Percentiles rank a stretch among this genome's conserved stretches.
Evolutionary conservation across 2,113 vertebrate species (phyloP).

Genomic region (Reinhardtius hippoglossoides): DNA sequence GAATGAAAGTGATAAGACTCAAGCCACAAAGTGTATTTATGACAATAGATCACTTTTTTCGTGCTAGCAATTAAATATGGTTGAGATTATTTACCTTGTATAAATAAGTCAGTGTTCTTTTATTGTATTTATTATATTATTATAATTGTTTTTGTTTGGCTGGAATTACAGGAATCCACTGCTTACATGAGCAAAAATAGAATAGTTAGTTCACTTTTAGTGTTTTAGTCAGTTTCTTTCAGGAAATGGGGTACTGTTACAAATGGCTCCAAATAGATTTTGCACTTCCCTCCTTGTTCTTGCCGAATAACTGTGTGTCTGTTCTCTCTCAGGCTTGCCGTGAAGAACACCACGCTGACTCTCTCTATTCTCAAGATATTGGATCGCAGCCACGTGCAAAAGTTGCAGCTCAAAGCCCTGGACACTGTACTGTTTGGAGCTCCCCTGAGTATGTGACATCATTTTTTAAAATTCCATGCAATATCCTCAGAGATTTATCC

Average conservation of each 20-base stretch:
- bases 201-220: no score
- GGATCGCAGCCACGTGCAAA: constrained; percentile 95
- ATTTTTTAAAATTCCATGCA: background rate
- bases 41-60: no score
- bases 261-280: constrained; percentile 16
- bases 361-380: constrained; percentile 92
- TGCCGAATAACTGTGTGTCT: constrained; percentile 38
- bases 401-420: constrained; percentile 94
- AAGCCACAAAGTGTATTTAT: no score
- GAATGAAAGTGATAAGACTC: no score
- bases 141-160: background rate
- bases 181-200: background rate
- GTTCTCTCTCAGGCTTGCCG: constrained; percentile 85
- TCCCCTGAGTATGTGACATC: constrained; percentile 87
- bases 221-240: background rate
- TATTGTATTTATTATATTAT: no score
- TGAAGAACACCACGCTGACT: constrained; percentile 92
- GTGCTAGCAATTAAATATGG: no score
- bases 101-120: no score
- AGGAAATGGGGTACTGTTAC: constrained; percentile 1
- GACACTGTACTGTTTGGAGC: constrained; percentile 97
- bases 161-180: background rate
- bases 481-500: background rate
- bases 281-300: constrained; percentile 28
- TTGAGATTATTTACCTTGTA: no score